These are phyloP conservation scores for Lasiurus borealis DNA, from an alignment of 2,113 vertebrate species.

Conservation along the genomic window DNA sequence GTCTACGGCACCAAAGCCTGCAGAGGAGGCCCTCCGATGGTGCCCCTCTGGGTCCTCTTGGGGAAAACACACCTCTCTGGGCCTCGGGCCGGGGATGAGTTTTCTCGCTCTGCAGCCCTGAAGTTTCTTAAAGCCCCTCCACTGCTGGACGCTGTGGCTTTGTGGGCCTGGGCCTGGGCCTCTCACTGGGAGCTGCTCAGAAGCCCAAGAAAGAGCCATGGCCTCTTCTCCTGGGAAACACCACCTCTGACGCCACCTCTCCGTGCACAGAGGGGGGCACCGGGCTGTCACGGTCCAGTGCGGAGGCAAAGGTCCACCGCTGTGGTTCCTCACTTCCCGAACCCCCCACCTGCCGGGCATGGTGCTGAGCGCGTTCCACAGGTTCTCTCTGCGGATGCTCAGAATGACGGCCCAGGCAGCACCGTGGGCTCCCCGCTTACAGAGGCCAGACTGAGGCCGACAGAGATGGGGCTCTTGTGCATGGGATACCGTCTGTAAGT, in stretches of 20 bases:
- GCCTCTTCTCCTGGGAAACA: neutral
- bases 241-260: no score
- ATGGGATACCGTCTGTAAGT: neutral
- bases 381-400: neutral
- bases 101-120: neutral
- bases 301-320: neutral
- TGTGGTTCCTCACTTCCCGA: neutral
- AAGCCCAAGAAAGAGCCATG: neutral
- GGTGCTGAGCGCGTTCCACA: neutral
- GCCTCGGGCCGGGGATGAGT: neutral
- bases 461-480: neutral
- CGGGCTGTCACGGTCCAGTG: neutral
- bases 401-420: neutral
- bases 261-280: neutral
- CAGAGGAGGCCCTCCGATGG: neutral
- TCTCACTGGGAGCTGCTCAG: neutral
- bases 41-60: neutral
- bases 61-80: neutral
- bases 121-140: neutral
- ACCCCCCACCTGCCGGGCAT: neutral
- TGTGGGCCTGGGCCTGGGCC: neutral
- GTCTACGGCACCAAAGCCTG: neutral
- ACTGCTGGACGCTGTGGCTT: neutral
- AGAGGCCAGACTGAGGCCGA: neutral
- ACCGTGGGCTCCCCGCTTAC: neutral